A percentile compares a stretch with the other conserved stretches of the same genome.
phyloP scores from a whole-genome alignment of 2,797 vertebrate genomes.

The Heliangelus exortis region DNA sequence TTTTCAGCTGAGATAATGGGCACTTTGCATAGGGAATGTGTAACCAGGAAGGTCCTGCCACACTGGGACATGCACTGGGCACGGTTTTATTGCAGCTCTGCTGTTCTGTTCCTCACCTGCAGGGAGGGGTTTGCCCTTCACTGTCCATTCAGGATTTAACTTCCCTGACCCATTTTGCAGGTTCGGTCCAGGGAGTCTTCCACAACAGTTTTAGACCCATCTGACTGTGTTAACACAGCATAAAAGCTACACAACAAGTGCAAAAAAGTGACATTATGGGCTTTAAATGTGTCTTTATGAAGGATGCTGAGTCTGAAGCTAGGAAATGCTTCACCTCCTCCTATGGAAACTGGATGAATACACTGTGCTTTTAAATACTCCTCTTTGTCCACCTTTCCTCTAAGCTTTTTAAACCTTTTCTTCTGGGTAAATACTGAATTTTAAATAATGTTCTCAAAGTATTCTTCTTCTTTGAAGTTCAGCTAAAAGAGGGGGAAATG shows the following conservation, averaged over 20 bases:
- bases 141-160: not conserved
- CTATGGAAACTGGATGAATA: not conserved
- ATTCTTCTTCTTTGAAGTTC: conserved; percentile 88
- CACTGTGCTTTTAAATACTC: conserved; percentile 74
- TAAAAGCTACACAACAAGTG: not conserved
- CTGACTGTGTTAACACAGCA: not conserved
- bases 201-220: not conserved
- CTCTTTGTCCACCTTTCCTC: conserved; percentile 94
- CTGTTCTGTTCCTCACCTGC: not conserved
- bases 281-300: not conserved
- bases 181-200: accelerated
- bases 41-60: not conserved
- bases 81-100: not conserved
- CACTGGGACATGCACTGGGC: not conserved
- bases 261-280: accelerated
- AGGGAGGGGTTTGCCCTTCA: not conserved
- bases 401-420: conserved; percentile 90
- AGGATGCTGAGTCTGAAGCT: not conserved
- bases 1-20: not conserved
- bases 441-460: conserved; percentile 94
- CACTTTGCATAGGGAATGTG: not conserved
- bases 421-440: conserved; percentile 88
- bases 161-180: not conserved
- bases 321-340: not conserved
- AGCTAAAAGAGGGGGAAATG: conserved; percentile 75